Evolutionary conservation across 2,113 vertebrate species (phyloP).

Genomic region (Sprattus sprattus): DNA sequence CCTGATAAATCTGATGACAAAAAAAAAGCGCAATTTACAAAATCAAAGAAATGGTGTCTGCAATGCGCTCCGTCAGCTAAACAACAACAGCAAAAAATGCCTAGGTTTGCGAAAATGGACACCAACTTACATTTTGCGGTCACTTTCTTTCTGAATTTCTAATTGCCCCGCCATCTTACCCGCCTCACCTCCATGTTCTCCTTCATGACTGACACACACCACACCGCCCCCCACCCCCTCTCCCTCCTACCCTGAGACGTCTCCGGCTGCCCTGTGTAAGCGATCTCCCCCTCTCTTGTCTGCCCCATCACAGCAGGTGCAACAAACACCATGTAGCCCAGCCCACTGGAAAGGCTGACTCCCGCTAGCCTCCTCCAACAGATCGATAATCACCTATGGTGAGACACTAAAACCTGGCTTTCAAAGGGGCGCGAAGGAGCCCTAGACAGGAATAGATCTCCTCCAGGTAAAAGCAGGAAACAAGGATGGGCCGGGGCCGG

Average conservation of each 20-base stretch:
- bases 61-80: background rate
- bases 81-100: background rate
- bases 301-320: slow-evolving; percentile 49
- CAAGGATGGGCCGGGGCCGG: background rate
- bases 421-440: slow-evolving; percentile 54
- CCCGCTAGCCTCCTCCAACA: slow-evolving; percentile 61
- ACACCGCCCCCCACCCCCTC: background rate
- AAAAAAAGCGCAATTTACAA: background rate
- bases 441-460: slow-evolving; percentile 39
- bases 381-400: slow-evolving; percentile 70
- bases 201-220: background rate
- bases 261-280: slow-evolving; percentile 30
- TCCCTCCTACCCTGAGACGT: slow-evolving; percentile 34
- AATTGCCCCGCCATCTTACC: background rate
- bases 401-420: slow-evolving; percentile 50
- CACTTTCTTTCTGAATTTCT: background rate
- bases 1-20: background rate
- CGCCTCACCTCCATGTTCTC: background rate
- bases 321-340: slow-evolving; percentile 53
- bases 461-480: slow-evolving; percentile 28
- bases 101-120: slow-evolving; percentile 10
- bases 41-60: slow-evolving; percentile 1
- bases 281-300: slow-evolving; percentile 41
- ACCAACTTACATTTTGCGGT: background rate
- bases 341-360: slow-evolving; percentile 58